Conservation (phyloP, 2,113 vertebrate species). For the Sarotherodon lohbergeri region DNA sequence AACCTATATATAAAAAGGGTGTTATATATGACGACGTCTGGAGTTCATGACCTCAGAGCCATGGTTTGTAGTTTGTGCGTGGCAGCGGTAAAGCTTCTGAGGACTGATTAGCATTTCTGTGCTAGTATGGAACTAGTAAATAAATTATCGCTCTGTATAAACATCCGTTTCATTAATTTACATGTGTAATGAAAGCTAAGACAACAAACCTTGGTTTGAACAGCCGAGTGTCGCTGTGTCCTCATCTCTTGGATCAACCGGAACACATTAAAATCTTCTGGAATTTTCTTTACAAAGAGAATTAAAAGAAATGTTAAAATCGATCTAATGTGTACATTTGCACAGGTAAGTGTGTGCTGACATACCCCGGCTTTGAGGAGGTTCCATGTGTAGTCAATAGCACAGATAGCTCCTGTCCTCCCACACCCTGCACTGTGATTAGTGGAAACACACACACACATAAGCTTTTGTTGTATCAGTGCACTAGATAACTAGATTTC, state of each 20-base stretch:
- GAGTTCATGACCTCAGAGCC: neutral
- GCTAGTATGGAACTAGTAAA: neutral
- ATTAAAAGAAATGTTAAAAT: neutral
- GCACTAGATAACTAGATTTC: neutral
- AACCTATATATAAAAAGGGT: neutral
- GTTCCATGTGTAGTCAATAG: conserved; percentile 99
- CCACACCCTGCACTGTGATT: conserved; percentile 94
- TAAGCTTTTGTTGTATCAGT: neutral
- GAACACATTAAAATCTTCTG: conserved; percentile 96
- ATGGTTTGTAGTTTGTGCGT: fast-evolving
- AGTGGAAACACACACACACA: neutral
- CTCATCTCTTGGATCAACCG: conserved; percentile 98
- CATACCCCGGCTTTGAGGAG: conserved; percentile 96
- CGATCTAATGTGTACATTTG: neutral
- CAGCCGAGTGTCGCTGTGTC: conserved; percentile 95
- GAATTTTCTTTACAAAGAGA: conserved; percentile 84
- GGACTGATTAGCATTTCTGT: neutral
- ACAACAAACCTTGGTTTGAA: conserved; percentile 91
- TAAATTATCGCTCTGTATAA: neutral
- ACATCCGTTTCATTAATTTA: neutral
- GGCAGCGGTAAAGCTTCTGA: neutral
- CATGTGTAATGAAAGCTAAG: neutral
- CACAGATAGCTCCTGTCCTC: conserved; percentile 97
- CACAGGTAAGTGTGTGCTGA: neutral
- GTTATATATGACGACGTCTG: fast-evolving